These are phyloP conservation scores for Megalurothrips usitatus DNA, from an alignment of 2,888 invertebrate genomes.

Conservation along the genomic window DNA sequence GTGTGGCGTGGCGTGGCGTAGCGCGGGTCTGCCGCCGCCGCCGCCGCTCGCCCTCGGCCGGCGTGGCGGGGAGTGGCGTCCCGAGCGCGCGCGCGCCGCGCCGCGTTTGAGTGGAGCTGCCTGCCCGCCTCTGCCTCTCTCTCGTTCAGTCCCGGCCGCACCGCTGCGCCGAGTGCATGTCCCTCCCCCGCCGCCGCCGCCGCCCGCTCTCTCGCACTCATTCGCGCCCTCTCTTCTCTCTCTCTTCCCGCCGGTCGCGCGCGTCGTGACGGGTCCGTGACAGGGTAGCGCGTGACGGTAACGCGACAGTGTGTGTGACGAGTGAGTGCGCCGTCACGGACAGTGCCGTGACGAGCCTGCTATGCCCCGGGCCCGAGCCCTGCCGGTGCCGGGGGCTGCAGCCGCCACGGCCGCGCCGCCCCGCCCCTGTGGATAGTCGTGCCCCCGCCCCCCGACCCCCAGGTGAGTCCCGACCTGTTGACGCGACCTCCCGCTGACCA, in stretches of 20 bases:
- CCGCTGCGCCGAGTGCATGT: not conserved
- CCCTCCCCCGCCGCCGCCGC: not conserved
- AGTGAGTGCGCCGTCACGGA: not conserved
- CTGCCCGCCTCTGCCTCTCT: not conserved
- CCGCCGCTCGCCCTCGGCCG: not conserved
- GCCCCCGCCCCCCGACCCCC: not conserved
- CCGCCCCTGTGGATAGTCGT: not conserved
- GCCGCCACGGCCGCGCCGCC: not conserved
- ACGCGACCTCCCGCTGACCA: too few relatives aligned
- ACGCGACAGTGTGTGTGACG: not conserved
- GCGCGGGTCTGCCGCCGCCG: not conserved
- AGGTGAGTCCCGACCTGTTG: too few relatives aligned
- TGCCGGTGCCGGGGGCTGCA: not conserved
- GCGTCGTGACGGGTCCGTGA: not conserved
- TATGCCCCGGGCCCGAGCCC: too few relatives aligned
- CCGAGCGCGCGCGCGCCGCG: not conserved
- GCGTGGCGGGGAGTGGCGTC: not conserved
- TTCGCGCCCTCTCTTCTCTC: not conserved
- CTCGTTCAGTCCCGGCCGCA: not conserved
- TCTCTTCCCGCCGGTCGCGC: not conserved
- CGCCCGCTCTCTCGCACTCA: not conserved
- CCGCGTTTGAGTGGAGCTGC: not conserved
- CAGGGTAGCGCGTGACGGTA: too few relatives aligned
- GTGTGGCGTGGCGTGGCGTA: too few relatives aligned
- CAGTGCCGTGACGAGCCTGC: too few relatives aligned